Percentiles rank a stretch among this genome's conserved stretches.
Evolutionary conservation across 2,888 invertebrate species (phyloP).

Genomic region (Mystacides longicornis): DNA sequence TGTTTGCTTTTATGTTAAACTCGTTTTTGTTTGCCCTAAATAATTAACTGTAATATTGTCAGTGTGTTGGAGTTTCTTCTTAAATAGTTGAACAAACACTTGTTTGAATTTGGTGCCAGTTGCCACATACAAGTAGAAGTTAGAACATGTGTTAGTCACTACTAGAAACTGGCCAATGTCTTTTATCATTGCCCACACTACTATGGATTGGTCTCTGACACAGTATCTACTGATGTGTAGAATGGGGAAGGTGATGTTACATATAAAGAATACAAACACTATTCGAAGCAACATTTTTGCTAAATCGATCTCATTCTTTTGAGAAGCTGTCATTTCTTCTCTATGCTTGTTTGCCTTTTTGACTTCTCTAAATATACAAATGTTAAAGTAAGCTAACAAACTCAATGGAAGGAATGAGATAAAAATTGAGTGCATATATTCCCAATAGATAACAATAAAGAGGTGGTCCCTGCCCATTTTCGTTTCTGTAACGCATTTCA

Average conservation of each 20-base stretch:
- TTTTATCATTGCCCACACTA: slow-evolving; percentile 1
- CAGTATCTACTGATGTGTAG: neutral
- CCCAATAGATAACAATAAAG: neutral
- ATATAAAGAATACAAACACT: neutral
- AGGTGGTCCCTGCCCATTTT: neutral
- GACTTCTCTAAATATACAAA: slow-evolving; percentile 3
- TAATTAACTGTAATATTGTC: neutral
- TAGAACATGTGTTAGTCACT: neutral
- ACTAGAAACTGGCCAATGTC: neutral
- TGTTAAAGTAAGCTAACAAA: neutral
- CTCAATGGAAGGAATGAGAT: neutral
- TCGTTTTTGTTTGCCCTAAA: too few species aligned
- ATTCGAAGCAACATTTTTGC: neutral
- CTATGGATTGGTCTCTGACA: neutral
- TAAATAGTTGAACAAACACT: slow-evolving; percentile 3
- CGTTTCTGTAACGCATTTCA: neutral
- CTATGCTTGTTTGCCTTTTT: slow-evolving; percentile 3
- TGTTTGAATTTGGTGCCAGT: neutral
- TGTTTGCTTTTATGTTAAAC: too few species aligned
- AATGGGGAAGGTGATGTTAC: slow-evolving; percentile 2
- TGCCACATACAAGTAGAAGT: neutral
- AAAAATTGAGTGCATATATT: slow-evolving; percentile 3
- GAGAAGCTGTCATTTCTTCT: neutral
- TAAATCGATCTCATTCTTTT: slow-evolving; percentile 2
- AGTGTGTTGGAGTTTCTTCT: neutral